These are phyloP conservation scores for Dynastes maya DNA, from an alignment of 2,888 invertebrate genomes.

Conservation along the genomic window DNA sequence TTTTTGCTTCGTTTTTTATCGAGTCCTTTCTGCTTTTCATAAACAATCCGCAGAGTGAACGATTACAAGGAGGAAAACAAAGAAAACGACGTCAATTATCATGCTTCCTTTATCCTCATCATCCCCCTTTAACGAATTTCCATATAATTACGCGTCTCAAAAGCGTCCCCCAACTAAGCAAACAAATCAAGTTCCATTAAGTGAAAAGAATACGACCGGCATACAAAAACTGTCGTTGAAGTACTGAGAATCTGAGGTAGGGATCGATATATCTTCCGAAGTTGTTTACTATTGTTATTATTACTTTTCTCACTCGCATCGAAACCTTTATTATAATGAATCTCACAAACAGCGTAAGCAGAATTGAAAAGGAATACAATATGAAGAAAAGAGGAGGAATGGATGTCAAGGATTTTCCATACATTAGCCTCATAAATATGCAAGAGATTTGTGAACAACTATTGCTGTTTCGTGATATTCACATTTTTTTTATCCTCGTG, in stretches of 20 bases:
- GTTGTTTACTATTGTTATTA: conserved; percentile 27
- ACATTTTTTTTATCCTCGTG: neutral
- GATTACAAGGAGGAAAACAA: conserved; percentile 20
- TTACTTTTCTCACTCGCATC: conserved; percentile 2
- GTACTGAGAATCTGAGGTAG: neutral
- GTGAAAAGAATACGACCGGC: conserved; percentile 14
- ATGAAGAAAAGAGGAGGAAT: neutral
- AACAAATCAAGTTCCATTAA: conserved; percentile 38
- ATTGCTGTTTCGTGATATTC: conserved; percentile 15
- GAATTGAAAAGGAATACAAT: conserved; percentile 7
- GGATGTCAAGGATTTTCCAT: conserved; percentile 9
- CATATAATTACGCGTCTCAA: conserved; percentile 40
- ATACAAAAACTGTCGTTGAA: neutral
- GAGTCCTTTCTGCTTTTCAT: neutral
- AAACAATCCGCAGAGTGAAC: conserved; percentile 16
- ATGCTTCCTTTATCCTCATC: conserved; percentile 33
- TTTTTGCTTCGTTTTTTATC: too few relatives aligned
- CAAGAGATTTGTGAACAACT: conserved; percentile 25
- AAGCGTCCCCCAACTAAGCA: conserved; percentile 18
- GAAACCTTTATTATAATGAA: conserved; percentile 3
- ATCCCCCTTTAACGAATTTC: conserved; percentile 44
- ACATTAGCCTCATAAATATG: conserved; percentile 32
- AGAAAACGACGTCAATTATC: conserved; percentile 39
- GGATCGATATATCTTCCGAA: conserved; percentile 21
- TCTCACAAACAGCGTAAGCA: neutral